Percentiles rank a stretch among this genome's conserved stretches.
phyloP scores from a whole-genome alignment of 2,888 invertebrate genomes.

The Eristalis intricaria region DNA sequence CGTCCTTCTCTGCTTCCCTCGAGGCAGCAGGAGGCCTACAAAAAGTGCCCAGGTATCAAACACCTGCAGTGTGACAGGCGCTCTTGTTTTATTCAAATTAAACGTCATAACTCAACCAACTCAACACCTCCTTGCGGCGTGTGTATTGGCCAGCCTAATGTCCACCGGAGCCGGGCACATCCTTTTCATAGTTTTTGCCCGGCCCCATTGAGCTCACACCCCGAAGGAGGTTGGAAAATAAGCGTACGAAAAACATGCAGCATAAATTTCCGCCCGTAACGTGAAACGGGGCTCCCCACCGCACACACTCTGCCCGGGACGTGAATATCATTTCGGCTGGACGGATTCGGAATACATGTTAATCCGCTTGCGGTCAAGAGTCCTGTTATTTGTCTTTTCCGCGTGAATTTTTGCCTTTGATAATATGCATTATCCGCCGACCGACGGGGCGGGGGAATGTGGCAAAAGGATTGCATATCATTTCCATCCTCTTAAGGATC shows the following conservation, averaged over 20 bases:
- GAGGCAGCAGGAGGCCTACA: neutral
- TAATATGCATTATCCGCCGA: conserved; percentile 46
- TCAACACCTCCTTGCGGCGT: conserved; percentile 64
- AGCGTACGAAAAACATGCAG: conserved; percentile 68
- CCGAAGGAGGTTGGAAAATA: conserved; percentile 33
- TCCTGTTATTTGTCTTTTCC: conserved; percentile 67
- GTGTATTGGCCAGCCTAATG: conserved; percentile 56
- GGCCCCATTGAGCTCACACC: neutral
- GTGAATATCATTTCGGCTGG: conserved; percentile 46
- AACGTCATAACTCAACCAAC: conserved; percentile 66
- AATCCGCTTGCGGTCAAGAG: conserved; percentile 67
- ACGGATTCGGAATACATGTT: conserved; percentile 45
- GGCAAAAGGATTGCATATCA: conserved; percentile 40
- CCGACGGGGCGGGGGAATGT: neutral
- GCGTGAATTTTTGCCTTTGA: conserved; percentile 66
- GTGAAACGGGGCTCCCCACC: neutral
- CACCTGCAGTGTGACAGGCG: conserved; percentile 63
- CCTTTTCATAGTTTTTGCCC: conserved; percentile 65
- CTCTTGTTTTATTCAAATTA: conserved; percentile 70
- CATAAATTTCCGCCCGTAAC: conserved; percentile 51
- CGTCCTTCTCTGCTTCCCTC: neutral
- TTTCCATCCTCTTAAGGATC: conserved; percentile 45
- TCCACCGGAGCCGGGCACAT: conserved; percentile 59
- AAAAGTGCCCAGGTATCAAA: conserved; percentile 39
- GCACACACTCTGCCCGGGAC: neutral